phyloP scores from a whole-genome alignment of 2,113 vertebrate species.

The Malurus alboscapulatus region DNA sequence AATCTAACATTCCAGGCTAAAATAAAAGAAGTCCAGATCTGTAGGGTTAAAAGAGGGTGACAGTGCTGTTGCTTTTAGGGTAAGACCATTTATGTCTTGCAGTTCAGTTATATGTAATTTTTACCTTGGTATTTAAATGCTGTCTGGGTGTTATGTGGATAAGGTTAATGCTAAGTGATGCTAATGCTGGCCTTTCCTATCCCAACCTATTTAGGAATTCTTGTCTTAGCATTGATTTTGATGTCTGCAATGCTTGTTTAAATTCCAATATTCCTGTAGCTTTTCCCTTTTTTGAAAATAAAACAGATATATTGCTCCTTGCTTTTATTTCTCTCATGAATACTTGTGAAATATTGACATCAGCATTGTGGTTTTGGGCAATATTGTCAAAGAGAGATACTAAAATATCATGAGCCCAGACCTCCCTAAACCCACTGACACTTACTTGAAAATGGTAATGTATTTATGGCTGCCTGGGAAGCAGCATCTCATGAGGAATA shows the following conservation, averaged over 20 bases:
- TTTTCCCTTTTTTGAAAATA: not conserved
- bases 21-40: not conserved
- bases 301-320: not conserved
- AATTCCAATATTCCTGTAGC: not conserved
- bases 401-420: not conserved
- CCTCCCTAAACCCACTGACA: not conserved
- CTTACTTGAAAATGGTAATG: not conserved
- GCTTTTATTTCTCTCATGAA: constrained; percentile 7
- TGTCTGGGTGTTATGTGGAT: not conserved
- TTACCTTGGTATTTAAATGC: not conserved
- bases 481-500: not conserved
- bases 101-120: not conserved
- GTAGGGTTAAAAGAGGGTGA: not conserved
- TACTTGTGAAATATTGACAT: constrained; percentile 1
- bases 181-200: not conserved
- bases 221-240: not conserved
- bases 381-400: not conserved
- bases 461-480: not conserved
- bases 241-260: not conserved
- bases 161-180: not conserved
- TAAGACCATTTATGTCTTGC: not conserved
- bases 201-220: not conserved
- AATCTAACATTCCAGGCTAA: not conserved
- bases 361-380: not conserved
- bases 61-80: not conserved